These are phyloP conservation scores for Drosophila bocki DNA, from an alignment of 1,140 invertebrate species.

Conservation along the genomic window DNA sequence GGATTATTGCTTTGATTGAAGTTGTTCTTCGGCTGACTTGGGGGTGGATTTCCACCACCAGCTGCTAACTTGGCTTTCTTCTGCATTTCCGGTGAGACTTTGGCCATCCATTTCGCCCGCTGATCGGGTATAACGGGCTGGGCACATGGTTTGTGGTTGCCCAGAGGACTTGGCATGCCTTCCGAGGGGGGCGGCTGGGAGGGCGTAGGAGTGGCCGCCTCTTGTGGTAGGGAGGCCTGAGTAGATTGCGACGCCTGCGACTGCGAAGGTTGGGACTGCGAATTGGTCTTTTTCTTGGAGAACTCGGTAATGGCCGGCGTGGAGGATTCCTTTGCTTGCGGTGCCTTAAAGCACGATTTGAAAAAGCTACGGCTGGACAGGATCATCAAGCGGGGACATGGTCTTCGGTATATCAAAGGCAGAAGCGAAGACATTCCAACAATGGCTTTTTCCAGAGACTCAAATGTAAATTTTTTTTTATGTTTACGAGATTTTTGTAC, in stretches of 20 bases:
- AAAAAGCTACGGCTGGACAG: slow-evolving; percentile 46
- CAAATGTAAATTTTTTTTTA: slow-evolving; percentile 8
- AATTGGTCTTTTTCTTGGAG: slow-evolving; percentile 6
- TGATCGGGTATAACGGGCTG: slow-evolving; percentile 50
- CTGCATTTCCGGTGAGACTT: slow-evolving; percentile 53
- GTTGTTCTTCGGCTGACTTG: neutral
- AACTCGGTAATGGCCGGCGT: slow-evolving; percentile 13
- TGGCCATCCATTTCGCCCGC: slow-evolving; percentile 69
- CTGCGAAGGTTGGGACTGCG: neutral
- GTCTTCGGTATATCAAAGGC: slow-evolving; percentile 19
- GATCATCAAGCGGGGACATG: neutral
- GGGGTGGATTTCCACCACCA: neutral
- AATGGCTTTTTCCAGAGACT: neutral
- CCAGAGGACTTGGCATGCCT: neutral
- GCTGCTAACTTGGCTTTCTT: slow-evolving; percentile 12
- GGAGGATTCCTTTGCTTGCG: neutral
- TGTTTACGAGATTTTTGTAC: slow-evolving; percentile 22
- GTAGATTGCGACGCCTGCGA: neutral
- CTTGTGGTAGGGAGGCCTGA: neutral
- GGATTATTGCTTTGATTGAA: neutral
- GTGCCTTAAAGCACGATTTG: slow-evolving; percentile 50
- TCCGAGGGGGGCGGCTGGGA: neutral
- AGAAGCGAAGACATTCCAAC: slow-evolving; percentile 40
- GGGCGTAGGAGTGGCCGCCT: neutral
- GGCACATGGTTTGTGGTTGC: neutral